phyloP scores from a whole-genome alignment of 2,113 vertebrate genomes.

The Neotragus pygmaeus region DNA sequence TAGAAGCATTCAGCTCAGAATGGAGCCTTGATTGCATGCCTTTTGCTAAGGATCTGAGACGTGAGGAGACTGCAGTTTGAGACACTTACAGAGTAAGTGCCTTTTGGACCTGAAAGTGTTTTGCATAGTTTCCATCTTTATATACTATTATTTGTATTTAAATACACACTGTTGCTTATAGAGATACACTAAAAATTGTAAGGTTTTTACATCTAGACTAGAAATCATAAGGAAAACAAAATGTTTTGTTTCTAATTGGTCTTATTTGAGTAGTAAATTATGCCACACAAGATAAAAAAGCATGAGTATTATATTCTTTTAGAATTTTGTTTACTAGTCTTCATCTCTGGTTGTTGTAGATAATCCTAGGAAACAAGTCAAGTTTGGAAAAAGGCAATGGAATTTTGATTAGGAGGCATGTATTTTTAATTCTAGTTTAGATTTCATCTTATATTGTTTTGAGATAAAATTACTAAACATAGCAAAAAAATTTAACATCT shows the following conservation, averaged over 20 bases:
- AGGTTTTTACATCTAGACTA: neutral
- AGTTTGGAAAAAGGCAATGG: neutral
- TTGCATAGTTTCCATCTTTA: conserved; percentile 40
- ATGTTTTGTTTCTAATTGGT: conserved; percentile 24
- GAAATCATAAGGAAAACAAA: conserved; percentile 20
- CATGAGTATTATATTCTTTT: neutral
- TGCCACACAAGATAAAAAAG: neutral
- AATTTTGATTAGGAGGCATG: conserved; percentile 48
- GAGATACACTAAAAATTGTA: conserved; percentile 3
- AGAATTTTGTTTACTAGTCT: conserved; percentile 26
- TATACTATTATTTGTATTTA: conserved; percentile 37
- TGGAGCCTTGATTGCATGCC: conserved; percentile 71
- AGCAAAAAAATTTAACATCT: conserved; percentile 1
- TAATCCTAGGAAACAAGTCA: conserved; percentile 12
- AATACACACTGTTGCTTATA: conserved; percentile 7
- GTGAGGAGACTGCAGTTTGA: conserved; percentile 75
- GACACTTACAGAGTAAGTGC: conserved; percentile 50
- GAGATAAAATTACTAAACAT: conserved; percentile 7
- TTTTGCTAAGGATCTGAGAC: conserved; percentile 72
- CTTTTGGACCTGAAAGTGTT: conserved; percentile 6
- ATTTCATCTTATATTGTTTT: conserved; percentile 34
- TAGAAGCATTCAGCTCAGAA: conserved; percentile 71
- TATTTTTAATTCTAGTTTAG: conserved; percentile 51
- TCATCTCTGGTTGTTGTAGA: conserved; percentile 24
- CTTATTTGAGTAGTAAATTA: neutral